Conservation (phyloP, 2,888 invertebrate species). For the Clitarchus hookeri region DNA sequence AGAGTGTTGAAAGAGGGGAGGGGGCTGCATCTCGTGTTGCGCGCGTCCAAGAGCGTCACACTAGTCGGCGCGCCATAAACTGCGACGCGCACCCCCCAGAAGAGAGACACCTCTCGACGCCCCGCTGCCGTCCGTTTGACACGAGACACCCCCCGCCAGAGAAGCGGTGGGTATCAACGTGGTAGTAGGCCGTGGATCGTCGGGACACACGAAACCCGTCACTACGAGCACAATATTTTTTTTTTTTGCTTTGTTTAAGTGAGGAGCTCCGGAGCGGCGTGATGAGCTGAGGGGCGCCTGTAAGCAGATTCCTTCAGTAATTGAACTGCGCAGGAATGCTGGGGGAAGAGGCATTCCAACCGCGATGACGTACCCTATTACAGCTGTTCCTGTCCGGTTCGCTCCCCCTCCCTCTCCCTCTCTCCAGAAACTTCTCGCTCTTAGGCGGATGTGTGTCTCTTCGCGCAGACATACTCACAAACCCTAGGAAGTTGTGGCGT, state of each 20-base stretch:
- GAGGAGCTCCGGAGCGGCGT: neutral
- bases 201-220: neutral
- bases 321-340: constrained; percentile 20
- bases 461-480: too few species aligned
- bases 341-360: neutral
- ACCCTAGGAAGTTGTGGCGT: neutral
- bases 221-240: neutral
- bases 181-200: neutral
- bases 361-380: constrained; percentile 21
- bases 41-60: neutral
- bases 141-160: neutral
- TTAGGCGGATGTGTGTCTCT: neutral
- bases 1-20: neutral
- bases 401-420: neutral
- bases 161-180: neutral
- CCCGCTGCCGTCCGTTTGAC: neutral
- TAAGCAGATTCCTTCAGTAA: constrained; percentile 25
- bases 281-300: neutral
- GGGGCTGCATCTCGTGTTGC: neutral
- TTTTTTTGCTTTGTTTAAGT: neutral
- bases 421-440: neutral
- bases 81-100: too few species aligned
- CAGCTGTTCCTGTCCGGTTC: constrained; percentile 22
- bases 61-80: neutral
- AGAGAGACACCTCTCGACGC: neutral